Evolutionary conservation across 2,797 vertebrate species (phyloP), one percentile per base, ranked within the genome.

Genomic region (Typhlichthys eigenmanni): DNA sequence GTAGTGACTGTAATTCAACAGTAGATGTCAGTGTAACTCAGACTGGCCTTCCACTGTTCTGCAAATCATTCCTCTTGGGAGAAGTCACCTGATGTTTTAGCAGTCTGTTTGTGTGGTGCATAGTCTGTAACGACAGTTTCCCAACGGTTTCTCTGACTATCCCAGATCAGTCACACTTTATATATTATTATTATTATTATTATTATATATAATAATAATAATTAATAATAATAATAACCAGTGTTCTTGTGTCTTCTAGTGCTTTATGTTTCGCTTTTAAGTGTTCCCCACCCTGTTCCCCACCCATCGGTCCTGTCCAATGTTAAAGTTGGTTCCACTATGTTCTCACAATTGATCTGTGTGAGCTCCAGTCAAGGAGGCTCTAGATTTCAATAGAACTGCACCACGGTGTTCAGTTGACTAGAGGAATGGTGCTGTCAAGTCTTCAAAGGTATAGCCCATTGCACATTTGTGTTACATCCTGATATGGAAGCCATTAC

Each of bases 11-110:
- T 10, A 24, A n/a, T 2, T 60, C 29, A 49, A n/a, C 77, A 73
- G 70, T 64, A 79, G 77, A 47, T 56, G 77, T 55, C 77, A 68
- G 67, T 63, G 52, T 46, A 7, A 47, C 17, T 46, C 61, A 52
- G 19, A 11, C 24, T 14, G 14, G 13, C 19, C 12, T 2, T 5
- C 49, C 16, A 29, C 46, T 4, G 13, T 8, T 56, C 38, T 34
- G 43, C 2, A 55, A 43, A 8, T 43, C 38, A 7, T 43, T 43
- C 38, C 38, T 43, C 38, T 8, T 7, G 8, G 5, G 38, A 43
- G 38, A 43, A 1, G 9, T 43, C 38, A 43, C 38, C 8, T 43
- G 38, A 43, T 7, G 38, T 43, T 43, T 43, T 43, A 43, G 38
- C 38, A 43, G 38, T 43, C 8, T 43, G 38, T 43, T 43, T 43